Evolutionary conservation across 2,113 vertebrate genomes (phyloP), one percentile per base, ranked within the genome.

Genomic region (Theristicus caerulescens): DNA sequence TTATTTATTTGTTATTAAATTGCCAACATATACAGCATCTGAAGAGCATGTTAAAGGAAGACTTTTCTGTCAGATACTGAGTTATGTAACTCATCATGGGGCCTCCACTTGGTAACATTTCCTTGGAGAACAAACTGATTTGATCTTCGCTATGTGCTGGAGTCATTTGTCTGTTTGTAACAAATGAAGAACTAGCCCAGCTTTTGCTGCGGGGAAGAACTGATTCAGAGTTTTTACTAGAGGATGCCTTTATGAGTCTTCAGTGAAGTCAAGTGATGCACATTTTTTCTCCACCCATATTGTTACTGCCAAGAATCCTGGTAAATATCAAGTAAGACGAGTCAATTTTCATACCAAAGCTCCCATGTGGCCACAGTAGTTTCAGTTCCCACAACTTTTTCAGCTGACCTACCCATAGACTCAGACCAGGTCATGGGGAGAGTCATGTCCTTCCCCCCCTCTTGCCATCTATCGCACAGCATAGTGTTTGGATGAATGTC

Each of bases 331-430:
- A 95, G 74, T 80, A 79, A 79, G 74, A 90, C 16, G 82, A 92
- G 70, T 77, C 82, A 61, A 34, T 93, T 96, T 95, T 96, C 94
- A 94, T 94, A 80, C 78, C 84, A 92, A 32, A 88, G 34, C 22
- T 97, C 96, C 96, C 92, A 95, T 94, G 94, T 80, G 94, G 90
- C 89, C 18, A 5, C 44, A 54, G n/a, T 40, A 93, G 57, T 94
- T 96, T 92, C 74, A 92, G 78, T 97, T 97, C 96, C 94, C 96
- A 96, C 78, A 97, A 51, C 66, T 86, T 94, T 90, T 96, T 77
- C 87, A 80, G 17, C 29, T 92, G 90, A 93, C 93, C 84, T 93
- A 65, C 78, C 62, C 58, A 11, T 40, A 73, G 27, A 46, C 17
- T 82, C 36, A 36, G 66, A 34, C 58, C 16, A 24, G 62, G 66